Evolutionary conservation across 2,113 vertebrate species (phyloP), one percentile per base, ranked within the genome.

Genomic region (Toxotes chatareus): DNA sequence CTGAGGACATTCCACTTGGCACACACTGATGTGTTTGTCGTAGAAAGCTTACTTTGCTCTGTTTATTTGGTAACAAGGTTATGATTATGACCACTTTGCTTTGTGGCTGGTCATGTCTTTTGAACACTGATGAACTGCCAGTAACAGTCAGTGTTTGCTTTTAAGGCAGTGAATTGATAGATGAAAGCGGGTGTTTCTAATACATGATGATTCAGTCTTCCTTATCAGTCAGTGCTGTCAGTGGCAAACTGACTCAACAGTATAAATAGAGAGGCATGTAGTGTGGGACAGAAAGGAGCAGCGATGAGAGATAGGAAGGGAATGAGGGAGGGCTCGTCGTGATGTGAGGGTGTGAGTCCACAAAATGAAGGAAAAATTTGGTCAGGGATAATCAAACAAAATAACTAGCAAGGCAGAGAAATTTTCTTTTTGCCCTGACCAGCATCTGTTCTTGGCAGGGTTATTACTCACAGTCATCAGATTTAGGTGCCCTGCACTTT

Each of bases 211-310:
- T 89, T 91, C 91, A 92, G 60, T 84, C 76, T 84, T 88, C 53
- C 81, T 86, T 89, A 89, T 92, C 88, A 23, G 78, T 87, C 83
- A 46, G 51, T 79, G 78, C 89, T 91, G 87, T 91, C 89, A 64
- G 89, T 65, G 53, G 81, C 73, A 71, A 89, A 93, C 87, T 93
- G 91, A 93, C 84, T 92, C 91, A 92, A 91, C 91, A 76, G 83
- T 89, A 87, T 86, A 85, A 93, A 93, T 91, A 88, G 82, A 87
- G 88, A 89, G 88, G 84, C 84, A 77, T 83, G 89, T 86, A 76
- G 91, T 85, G 90, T 92, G 89, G 89, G 88, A 92, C 91, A 87
- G 76, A 87, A 76, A 84, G 66, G 63, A 89, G 85, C 76, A 80
- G 83, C 85, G 83, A 85, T 80, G 86, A 91, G 75, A 71, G 82